Conservation (phyloP, 1,140 invertebrate genomes). For the Periplaneta americana region DNA sequence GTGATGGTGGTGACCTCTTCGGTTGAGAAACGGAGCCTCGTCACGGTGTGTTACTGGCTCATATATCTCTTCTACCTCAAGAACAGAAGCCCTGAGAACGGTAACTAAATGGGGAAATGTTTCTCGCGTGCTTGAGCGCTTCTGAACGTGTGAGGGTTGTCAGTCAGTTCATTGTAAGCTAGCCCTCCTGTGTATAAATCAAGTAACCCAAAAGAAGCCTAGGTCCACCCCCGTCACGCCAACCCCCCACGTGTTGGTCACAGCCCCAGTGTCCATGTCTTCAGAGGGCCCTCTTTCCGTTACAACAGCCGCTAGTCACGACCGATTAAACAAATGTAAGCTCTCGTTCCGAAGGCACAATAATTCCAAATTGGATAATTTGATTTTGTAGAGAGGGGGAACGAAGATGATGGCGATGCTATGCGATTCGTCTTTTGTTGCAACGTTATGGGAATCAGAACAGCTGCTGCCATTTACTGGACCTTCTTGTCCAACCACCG, state of each 20-base stretch:
- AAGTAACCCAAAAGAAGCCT: not conserved
- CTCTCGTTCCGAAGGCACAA: not conserved
- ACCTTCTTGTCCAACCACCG: not conserved
- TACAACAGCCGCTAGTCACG: not conserved
- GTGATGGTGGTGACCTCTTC: no score
- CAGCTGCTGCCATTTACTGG: not conserved
- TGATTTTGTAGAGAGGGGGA: not conserved
- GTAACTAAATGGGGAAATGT: not conserved
- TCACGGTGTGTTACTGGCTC: no score
- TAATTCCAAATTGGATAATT: conserved; percentile 10
- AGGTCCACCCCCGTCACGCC: not conserved
- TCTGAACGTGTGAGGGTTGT: not conserved
- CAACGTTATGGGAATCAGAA: not conserved
- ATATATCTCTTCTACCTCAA: no score
- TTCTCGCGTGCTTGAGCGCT: not conserved
- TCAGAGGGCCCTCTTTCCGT: not conserved
- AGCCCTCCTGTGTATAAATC: not conserved
- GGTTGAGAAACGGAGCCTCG: no score
- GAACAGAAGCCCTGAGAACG: not conserved
- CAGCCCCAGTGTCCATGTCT: not conserved
- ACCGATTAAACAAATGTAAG: conserved; percentile 7
- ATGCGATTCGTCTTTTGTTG: conserved; percentile 1
- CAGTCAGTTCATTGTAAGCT: not conserved
- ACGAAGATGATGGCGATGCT: not conserved
- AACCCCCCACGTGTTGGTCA: not conserved